Evolutionary conservation across 1,140 invertebrate species (phyloP).

Genomic region (Aphis gossypii): DNA sequence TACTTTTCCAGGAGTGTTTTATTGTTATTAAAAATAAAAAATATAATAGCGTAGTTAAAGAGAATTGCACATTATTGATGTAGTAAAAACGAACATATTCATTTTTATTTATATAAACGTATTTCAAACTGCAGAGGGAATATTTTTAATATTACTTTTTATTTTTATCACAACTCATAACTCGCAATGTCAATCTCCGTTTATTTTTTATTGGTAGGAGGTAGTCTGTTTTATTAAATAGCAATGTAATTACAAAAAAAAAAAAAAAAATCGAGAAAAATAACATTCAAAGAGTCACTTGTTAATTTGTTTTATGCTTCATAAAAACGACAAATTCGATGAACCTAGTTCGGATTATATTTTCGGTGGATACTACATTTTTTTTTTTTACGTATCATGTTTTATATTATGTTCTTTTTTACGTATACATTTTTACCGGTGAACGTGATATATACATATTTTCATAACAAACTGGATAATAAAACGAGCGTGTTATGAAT

Average conservation of each 20-base stretch:
- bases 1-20: not conserved
- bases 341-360: not conserved
- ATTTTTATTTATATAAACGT: not conserved
- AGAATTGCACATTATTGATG: not conserved
- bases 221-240: constrained; percentile 25
- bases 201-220: not conserved
- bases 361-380: not conserved
- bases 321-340: not conserved
- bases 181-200: not conserved
- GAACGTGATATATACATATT: not conserved
- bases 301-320: not conserved
- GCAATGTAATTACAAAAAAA: not conserved
- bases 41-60: not conserved
- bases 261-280: not conserved
- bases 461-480: not conserved
- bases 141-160: not conserved
- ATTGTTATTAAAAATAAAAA: not conserved
- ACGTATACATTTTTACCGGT: not conserved
- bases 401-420: not conserved
- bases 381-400: not conserved
- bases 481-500: not conserved
- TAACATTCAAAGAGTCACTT: not conserved
- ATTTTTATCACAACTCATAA: constrained; percentile 10
- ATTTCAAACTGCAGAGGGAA: not conserved
- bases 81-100: not conserved